Percentiles rank a stretch among this genome's conserved stretches.
These are phyloP conservation scores for Cynaeus angustus DNA, from an alignment of 2,888 invertebrate species.

Conservation along the genomic window DNA sequence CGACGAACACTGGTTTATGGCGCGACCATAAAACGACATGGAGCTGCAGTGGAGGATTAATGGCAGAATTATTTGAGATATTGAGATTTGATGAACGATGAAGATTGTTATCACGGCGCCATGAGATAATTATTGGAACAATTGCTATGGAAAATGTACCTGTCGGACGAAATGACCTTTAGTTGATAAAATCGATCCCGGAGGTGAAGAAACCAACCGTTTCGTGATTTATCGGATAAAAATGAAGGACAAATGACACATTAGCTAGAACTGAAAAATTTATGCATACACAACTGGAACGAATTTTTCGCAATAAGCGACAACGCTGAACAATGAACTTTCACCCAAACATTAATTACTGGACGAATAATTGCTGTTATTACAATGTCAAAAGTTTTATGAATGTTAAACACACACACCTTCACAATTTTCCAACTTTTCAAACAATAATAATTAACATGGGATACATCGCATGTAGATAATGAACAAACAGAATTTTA, in stretches of 20 bases:
- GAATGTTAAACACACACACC: no score
- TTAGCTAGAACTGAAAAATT: background rate
- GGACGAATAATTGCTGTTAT: no score
- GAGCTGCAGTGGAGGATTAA: slow-evolving; percentile 13
- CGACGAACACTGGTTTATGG: slow-evolving; percentile 21
- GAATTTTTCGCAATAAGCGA: no score
- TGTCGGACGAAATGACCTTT: slow-evolving; percentile 3
- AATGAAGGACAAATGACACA: slow-evolving; percentile 1
- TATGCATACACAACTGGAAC: no score
- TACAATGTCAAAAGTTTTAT: no score
- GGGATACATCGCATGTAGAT: no score
- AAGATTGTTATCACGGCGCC: slow-evolving; percentile 19
- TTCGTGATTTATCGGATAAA: slow-evolving; percentile 2
- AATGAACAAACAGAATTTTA: no score
- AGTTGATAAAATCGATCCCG: background rate
- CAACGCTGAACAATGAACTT: no score
- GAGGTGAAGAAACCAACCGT: slow-evolving; percentile 5
- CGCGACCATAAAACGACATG: slow-evolving; percentile 31
- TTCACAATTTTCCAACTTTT: no score
- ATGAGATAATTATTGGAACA: slow-evolving; percentile 12
- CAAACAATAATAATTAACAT: no score
- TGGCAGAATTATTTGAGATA: slow-evolving; percentile 18
- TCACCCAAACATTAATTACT: no score
- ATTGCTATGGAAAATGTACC: slow-evolving; percentile 6
- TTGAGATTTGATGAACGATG: slow-evolving; percentile 11